Base-by-base conservation (phyloP, 2,888 invertebrate species). In the Leucozona laternaria region DNA sequence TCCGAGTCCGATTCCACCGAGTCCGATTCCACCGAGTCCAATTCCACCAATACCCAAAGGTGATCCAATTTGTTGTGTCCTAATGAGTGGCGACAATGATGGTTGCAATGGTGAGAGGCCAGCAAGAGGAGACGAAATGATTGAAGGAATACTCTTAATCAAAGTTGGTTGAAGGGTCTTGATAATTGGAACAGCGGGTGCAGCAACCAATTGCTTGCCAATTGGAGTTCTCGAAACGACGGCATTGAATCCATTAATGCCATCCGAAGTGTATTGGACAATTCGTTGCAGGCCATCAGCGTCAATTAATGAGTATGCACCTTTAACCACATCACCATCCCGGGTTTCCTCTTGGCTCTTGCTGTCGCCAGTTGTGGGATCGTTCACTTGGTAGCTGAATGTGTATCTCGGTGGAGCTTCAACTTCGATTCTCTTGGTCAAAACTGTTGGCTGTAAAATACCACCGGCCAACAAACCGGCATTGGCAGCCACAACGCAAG, bases 181-280 rank as follows among this genome's bases (percentile, higher is more conserved):
- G 37, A 84, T 62, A 10, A 83, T 55, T 11, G 82, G 82, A 37
- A 53, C 80, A 64, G 72, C 62, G 15, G 82, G 82, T 22, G 58
- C 80, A 64, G 72, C 72, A 40, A 73, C 81, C 22, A 84, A 10
- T 58, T 84, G 84, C n/a, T 85, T 82, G 22, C 66, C 82, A 70
- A 88, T 78, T 45, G 87, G 87, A 22, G 79, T 79, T 28, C 88
- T 79, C 11, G 79, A 53, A 10, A 89, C 89, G 15, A 88, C 64
- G 4, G 89, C 89, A 71, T 89, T 89, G 81, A 89, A 89, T 58
- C 89, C 89, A 20, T 83, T 89, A 20, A 88, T 81, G 4, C 66
- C 88, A 85, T 89, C 89, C 25, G 89, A 88, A 17, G 85, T 88
- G 76, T 89, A 89, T 31, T 89, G 88, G 20, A 89, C 89, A 60